phyloP scores from a whole-genome alignment of 2,888 invertebrate species.

The Andricus quercusramuli region DNA sequence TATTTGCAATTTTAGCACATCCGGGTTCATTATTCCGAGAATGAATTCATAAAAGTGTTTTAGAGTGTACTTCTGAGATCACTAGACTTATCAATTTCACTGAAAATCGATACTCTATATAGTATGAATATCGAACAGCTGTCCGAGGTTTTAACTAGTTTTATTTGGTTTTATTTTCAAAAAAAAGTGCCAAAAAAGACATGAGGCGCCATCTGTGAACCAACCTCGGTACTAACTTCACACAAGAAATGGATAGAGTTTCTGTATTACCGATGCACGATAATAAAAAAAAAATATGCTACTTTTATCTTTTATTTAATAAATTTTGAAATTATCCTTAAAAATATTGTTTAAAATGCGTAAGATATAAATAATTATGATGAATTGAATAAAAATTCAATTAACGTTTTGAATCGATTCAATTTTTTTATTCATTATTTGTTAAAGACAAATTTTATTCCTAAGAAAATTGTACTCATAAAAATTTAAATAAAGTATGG shows the following conservation, averaged over 20 bases:
- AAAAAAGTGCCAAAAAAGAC: not conserved
- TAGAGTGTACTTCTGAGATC: conserved; percentile 22
- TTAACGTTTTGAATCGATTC: too few species aligned
- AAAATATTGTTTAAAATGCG: too few species aligned
- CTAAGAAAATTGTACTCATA: too few species aligned
- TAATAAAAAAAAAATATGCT: too few species aligned
- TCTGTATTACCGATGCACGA: not conserved
- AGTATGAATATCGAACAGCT: conserved; percentile 6
- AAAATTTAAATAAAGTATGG: too few species aligned
- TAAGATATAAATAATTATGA: too few species aligned
- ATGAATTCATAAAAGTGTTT: conserved; percentile 33
- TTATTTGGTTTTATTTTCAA: not conserved
- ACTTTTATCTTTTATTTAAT: too few species aligned
- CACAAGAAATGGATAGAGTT: not conserved
- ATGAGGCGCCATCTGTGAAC: not conserved
- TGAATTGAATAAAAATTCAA: too few species aligned
- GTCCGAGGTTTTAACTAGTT: not conserved
- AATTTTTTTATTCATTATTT: too few species aligned
- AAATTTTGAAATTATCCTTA: too few species aligned
- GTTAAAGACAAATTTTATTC: too few species aligned
- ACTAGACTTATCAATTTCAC: conserved; percentile 33
- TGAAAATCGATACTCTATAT: conserved; percentile 22
- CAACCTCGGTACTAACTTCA: not conserved
- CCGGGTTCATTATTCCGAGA: conserved; percentile 15
- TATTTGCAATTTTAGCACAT: not conserved